These are phyloP conservation scores for Oreotragus oreotragus DNA, from an alignment of 2,113 vertebrate genomes.

Conservation along the genomic window DNA sequence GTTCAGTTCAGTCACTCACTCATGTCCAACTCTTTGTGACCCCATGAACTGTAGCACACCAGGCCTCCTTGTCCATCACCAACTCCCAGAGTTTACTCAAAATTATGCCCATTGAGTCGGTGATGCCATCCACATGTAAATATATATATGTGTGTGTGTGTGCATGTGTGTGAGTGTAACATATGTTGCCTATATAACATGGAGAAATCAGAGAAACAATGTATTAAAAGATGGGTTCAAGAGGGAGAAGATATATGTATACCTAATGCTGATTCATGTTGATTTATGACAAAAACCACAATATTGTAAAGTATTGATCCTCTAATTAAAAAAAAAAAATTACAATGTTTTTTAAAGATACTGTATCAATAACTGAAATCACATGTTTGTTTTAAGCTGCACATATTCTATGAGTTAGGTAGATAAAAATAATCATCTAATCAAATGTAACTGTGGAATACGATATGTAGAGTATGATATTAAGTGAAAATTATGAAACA, in stretches of 20 bases:
- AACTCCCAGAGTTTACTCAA: not conserved
- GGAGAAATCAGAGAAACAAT: not conserved
- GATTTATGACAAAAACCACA: not conserved
- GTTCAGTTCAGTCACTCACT: not conserved
- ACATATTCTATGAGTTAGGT: not conserved
- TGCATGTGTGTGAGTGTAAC: not conserved
- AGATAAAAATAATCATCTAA: not conserved
- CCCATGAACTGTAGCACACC: not conserved
- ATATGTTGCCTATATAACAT: not conserved
- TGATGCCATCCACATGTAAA: not conserved
- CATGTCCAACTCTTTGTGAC: accelerated
- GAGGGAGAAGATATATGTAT: not conserved
- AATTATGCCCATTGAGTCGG: not conserved
- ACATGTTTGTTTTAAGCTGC: not conserved
- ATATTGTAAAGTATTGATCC: not conserved
- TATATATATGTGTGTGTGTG: not conserved
- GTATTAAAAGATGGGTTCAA: not conserved
- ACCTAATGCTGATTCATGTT: not conserved
- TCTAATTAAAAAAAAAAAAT: not conserved
- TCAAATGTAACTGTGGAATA: not conserved
- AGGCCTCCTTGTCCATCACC: not conserved
- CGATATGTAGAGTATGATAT: not conserved
- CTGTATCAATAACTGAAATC: not conserved
- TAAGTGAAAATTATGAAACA: not conserved
- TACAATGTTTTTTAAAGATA: not conserved